phyloP scores from a whole-genome alignment of 2,888 invertebrate species.

The Limnephilus rhombicus region DNA sequence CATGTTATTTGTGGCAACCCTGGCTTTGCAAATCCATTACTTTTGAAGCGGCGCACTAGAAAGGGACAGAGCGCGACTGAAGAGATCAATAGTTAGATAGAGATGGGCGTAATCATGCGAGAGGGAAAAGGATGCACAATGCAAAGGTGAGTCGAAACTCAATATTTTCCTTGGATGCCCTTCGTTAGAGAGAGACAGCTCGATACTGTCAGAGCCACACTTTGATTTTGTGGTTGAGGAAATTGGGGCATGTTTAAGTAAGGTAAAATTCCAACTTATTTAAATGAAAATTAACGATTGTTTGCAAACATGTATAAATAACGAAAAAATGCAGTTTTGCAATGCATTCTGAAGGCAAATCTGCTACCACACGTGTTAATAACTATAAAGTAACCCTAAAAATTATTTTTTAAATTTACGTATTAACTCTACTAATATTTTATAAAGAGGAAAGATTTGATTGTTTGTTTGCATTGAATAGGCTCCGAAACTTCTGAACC shows the following conservation, averaged over 20 bases:
- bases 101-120: slow-evolving; percentile 21
- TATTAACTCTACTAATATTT: too few relatives aligned
- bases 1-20: slow-evolving; percentile 40
- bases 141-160: slow-evolving; percentile 21
- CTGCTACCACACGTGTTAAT: too few relatives aligned
- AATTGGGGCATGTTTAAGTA: neutral
- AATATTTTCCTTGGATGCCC: slow-evolving; percentile 22
- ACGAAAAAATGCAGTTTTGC: too few relatives aligned
- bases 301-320: too few relatives aligned
- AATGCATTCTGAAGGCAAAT: too few relatives aligned
- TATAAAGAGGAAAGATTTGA: too few relatives aligned
- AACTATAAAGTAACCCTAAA: too few relatives aligned
- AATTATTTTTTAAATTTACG: too few relatives aligned
- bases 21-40: slow-evolving; percentile 38
- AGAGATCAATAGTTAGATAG: slow-evolving; percentile 52
- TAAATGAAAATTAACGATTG: neutral
- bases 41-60: slow-evolving; percentile 39
- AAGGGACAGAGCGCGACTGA: slow-evolving; percentile 12
- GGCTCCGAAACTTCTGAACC: too few relatives aligned
- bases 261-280: neutral
- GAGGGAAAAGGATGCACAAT: neutral
- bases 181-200: slow-evolving; percentile 31
- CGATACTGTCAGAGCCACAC: slow-evolving; percentile 13
- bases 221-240: slow-evolving; percentile 18
- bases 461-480: too few relatives aligned